Evolutionary conservation across 2,797 vertebrate genomes (phyloP).

Genomic region (Valencia hispanica): DNA sequence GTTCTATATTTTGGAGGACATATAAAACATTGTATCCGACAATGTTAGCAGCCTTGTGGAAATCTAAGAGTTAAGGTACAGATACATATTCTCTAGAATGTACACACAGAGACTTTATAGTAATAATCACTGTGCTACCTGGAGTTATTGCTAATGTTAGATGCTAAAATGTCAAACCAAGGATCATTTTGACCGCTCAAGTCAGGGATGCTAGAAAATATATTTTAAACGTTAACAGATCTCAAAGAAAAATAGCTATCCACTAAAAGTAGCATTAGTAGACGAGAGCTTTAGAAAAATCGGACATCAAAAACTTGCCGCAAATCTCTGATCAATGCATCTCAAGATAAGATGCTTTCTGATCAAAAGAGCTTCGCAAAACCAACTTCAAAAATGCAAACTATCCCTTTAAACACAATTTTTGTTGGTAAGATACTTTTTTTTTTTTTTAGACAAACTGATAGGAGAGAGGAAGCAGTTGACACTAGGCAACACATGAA

Average conservation of each 20-base stretch:
- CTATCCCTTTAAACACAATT: conserved; percentile 11
- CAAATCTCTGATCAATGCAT: background rate
- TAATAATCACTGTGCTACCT: background rate
- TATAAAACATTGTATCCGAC: background rate
- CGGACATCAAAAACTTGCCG: too few species aligned
- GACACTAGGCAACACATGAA: conserved; percentile 60
- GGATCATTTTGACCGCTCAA: background rate
- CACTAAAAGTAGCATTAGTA: background rate
- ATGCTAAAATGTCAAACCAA: background rate
- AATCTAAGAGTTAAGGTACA: background rate
- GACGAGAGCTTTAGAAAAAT: background rate
- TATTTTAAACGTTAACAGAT: background rate
- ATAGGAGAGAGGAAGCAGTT: conserved; percentile 35
- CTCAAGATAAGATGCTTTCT: background rate
- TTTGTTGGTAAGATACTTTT: conserved; percentile 47
- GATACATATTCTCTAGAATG: background rate
- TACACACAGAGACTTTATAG: background rate
- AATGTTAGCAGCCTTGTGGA: background rate
- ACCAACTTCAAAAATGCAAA: background rate
- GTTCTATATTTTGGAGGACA: background rate
- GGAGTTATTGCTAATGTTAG: background rate
- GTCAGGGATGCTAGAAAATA: background rate
- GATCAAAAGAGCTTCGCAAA: background rate
- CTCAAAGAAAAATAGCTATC: background rate
- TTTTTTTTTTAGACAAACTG: conserved; percentile 23